Evolutionary conservation across 2,888 invertebrate species (phyloP).

Genomic region (Leucoma salicis): DNA sequence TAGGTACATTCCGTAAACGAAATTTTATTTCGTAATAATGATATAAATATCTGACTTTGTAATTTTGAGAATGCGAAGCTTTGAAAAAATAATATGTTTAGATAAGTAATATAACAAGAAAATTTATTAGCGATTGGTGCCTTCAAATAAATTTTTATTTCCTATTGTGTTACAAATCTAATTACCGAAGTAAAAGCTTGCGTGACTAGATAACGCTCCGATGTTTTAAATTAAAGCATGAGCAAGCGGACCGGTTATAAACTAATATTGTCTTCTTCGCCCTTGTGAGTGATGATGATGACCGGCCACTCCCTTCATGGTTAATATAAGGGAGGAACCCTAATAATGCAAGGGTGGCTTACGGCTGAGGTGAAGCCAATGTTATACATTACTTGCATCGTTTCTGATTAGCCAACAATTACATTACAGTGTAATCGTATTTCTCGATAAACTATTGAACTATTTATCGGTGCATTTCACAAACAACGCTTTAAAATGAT

Average conservation of each 20-base stretch:
- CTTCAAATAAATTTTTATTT: not conserved
- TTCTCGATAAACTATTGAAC: slow-evolving; percentile 57
- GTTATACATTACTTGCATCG: slow-evolving; percentile 23
- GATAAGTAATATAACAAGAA: too few species aligned
- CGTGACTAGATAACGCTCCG: slow-evolving; percentile 33
- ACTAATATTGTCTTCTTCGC: slow-evolving; percentile 53
- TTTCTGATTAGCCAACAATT: slow-evolving; percentile 22
- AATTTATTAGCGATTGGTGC: not conserved
- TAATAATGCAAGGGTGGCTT: slow-evolving; percentile 43
- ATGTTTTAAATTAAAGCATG: slow-evolving; percentile 42
- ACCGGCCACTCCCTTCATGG: slow-evolving; percentile 63
- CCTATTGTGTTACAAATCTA: slow-evolving; percentile 6
- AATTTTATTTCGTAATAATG: too few species aligned
- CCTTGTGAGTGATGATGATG: slow-evolving; percentile 63
- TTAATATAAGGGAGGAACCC: slow-evolving; percentile 61
- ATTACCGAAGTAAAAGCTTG: slow-evolving; percentile 20
- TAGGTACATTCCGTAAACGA: too few species aligned
- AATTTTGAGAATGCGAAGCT: too few species aligned
- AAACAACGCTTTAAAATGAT: slow-evolving; percentile 30
- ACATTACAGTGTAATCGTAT: slow-evolving; percentile 15
- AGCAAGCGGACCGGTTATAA: slow-evolving; percentile 44
- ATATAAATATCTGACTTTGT: too few species aligned
- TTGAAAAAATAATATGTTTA: too few species aligned
- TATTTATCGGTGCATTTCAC: slow-evolving; percentile 44
- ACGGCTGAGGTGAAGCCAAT: slow-evolving; percentile 49